phyloP scores from a whole-genome alignment of 2,888 invertebrate species.

The Malachius bipustulatus region DNA sequence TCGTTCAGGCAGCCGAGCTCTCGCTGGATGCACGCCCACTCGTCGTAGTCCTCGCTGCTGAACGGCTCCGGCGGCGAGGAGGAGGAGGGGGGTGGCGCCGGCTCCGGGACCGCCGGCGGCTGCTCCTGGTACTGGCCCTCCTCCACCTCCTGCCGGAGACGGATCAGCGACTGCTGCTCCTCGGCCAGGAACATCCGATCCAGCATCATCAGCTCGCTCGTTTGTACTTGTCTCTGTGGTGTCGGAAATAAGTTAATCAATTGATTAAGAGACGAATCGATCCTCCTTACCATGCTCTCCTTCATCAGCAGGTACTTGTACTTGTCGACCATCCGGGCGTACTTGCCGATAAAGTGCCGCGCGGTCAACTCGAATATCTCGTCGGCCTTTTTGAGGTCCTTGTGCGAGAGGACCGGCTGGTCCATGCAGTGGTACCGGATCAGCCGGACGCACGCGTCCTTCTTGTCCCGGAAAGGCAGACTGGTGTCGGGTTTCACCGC shows the following conservation, averaged over 20 bases:
- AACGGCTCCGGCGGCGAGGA: constrained; percentile 4
- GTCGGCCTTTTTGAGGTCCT: constrained; percentile 55
- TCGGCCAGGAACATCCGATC: constrained; percentile 63
- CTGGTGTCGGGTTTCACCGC: constrained; percentile 62
- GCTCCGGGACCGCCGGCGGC: constrained; percentile 13
- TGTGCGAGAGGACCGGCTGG: constrained; percentile 48
- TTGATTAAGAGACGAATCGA: not conserved
- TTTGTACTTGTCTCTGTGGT: constrained; percentile 54
- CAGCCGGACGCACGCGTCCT: constrained; percentile 63
- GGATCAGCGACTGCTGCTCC: constrained; percentile 51
- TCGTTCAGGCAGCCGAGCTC: constrained; percentile 42
- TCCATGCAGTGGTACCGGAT: constrained; percentile 68
- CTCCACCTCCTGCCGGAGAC: constrained; percentile 42
- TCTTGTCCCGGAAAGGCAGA: constrained; percentile 56
- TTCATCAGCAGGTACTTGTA: constrained; percentile 60
- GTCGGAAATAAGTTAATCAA: not conserved
- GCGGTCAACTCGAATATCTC: constrained; percentile 58
- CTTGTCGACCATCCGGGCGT: constrained; percentile 58
- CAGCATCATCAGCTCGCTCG: constrained; percentile 67
- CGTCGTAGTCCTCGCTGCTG: constrained; percentile 42
- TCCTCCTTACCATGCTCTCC: constrained; percentile 59
- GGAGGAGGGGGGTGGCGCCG: constrained; percentile 7
- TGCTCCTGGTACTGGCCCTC: constrained; percentile 21
- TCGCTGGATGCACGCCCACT: constrained; percentile 56
- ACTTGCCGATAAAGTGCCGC: constrained; percentile 55